Evolutionary conservation across 2,797 vertebrate species (phyloP), one percentile per base, ranked within the genome.

Genomic region (Peromyscus aztecus): DNA sequence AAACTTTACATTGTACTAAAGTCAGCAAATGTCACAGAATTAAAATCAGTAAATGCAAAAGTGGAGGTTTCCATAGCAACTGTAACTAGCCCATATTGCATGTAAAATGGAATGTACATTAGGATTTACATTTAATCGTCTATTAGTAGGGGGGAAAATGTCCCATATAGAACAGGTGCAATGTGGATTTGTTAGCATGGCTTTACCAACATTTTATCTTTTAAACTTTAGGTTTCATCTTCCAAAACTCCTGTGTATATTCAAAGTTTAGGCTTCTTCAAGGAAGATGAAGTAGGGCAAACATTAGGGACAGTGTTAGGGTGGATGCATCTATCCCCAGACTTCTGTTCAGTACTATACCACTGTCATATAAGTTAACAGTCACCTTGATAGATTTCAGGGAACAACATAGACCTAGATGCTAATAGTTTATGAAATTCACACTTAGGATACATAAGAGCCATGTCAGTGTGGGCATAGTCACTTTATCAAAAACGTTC

Each of bases 11-110:
- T 98, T 98, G 98, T 98, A 98, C 98, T 96, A 89, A 98, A 98
- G 97, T 98, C 97, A 98, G 97, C 97, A 98, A 98, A 98, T 98
- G 98, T 98, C 97, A 98, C 96, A 94, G 97, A 98, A 98, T 98
- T 98, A 98, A 97, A 97, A 97, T 97, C 98, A 97, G 97, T 97
- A 98, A 98, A 98, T 97, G 98, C 96, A 97, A 97, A 98, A 98
- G 97, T 97, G 97, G 96, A 96, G 96, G 98, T 98, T 98, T 95
- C 98, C 97, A 98, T 98, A 92, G 98, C 97, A 98, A 98, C 98
- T 77, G 97, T 97, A 98, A 97, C 97, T 96, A 97, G 97, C 96
- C 97, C 97, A 97, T 96, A 98, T 97, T 97, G 96, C 97, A 96
- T 90, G 75, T 97, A 97, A 97, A 97, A 97, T 93, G 94, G 95